Evolutionary conservation across 2,888 invertebrate genomes (phyloP).

Genomic region (Tineola bisselliella): DNA sequence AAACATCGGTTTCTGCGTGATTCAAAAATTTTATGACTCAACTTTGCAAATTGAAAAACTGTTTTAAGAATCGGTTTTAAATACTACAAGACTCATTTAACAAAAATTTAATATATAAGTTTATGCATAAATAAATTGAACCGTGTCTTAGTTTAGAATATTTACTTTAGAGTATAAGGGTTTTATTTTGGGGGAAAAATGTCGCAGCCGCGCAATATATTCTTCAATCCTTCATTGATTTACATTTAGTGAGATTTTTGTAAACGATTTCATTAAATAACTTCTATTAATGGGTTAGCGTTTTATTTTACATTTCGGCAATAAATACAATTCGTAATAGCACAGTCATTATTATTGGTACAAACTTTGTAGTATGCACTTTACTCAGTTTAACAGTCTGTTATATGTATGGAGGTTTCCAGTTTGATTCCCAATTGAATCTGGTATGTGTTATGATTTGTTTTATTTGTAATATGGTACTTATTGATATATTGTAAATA

Average conservation of each 20-base stretch:
- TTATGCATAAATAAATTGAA: not conserved
- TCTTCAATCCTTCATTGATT: constrained; percentile 8
- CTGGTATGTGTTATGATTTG: no score
- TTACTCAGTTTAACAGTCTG: no score
- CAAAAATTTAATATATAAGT: not conserved
- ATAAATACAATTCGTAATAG: no score
- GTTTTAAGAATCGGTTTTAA: not conserved
- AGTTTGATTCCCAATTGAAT: no score
- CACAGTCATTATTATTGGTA: no score
- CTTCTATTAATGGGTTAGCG: not conserved
- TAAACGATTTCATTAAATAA: constrained; percentile 3
- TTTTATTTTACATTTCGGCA: no score
- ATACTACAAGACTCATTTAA: not conserved
- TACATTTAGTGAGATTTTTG: not conserved
- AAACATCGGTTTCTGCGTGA: not conserved
- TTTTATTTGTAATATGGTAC: no score
- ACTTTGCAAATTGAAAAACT: not conserved
- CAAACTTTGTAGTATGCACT: no score
- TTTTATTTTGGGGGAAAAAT: constrained; percentile 6
- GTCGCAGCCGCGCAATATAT: not conserved
- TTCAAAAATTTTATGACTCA: not conserved
- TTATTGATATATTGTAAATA: no score
- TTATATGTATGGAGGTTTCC: no score
- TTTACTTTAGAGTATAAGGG: not conserved
- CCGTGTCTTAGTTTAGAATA: not conserved